Percentiles rank a stretch among this genome's conserved stretches.
These are phyloP conservation scores for Ovis aries DNA, from an alignment of 2,113 vertebrate species.

Conservation along the genomic window ARS-UI_Ramb_v3.0 NC_056070.1:17108501-17109000, in stretches of 20 bases:
- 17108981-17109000: not conserved
- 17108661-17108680: not conserved
- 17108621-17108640: not conserved
- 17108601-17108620: not conserved
- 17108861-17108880: not conserved
- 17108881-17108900: not conserved
- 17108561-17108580: not conserved
- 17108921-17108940: not conserved
- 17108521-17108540: not conserved
- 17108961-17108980: not conserved
- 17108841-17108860: not conserved
- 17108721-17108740: not conserved
- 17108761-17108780: not conserved
- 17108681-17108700: not conserved
- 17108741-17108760: not conserved
- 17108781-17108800: not conserved
- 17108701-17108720: not conserved
- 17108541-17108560: not conserved
- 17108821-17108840: not conserved
- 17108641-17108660: not conserved
- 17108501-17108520: not conserved
- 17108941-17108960: not conserved
- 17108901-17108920: not conserved
- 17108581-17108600: not conserved
- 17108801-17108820: not conserved